Conservation (phyloP, 1,140 invertebrate genomes). For the Aphaenogaster ashmeadi region DNA sequence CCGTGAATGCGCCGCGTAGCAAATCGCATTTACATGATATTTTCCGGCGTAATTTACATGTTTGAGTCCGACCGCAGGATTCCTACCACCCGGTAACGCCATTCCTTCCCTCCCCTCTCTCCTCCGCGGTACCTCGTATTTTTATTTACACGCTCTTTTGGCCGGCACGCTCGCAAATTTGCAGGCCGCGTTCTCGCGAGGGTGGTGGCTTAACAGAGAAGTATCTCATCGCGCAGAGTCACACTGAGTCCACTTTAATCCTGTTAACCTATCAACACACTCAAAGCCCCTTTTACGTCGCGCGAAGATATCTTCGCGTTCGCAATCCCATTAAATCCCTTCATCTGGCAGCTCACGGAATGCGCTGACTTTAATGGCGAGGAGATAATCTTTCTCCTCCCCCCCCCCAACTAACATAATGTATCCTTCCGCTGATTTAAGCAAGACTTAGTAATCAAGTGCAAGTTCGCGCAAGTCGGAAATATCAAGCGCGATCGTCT, state of each 20-base stretch:
- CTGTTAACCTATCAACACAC: constrained; percentile 77
- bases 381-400: constrained; percentile 55
- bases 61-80: constrained; percentile 48
- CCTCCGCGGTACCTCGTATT: background rate
- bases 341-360: constrained; percentile 64
- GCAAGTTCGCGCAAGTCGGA: constrained; percentile 19
- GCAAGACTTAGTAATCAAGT: constrained; percentile 48
- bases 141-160: constrained; percentile 63
- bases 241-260: constrained; percentile 72
- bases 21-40: constrained; percentile 66
- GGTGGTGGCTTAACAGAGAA: constrained; percentile 54
- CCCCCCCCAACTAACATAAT: constrained; percentile 38
- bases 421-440: constrained; percentile 59
- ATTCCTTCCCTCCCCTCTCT: too few species aligned
- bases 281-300: constrained; percentile 69
- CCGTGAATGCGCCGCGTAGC: constrained; percentile 29
- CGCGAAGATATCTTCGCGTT: constrained; percentile 73
- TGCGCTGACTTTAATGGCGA: constrained; percentile 69
- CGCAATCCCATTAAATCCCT: constrained; percentile 75
- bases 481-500: background rate
- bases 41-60: constrained; percentile 62
- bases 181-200: constrained; percentile 35
- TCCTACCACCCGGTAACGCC: background rate
- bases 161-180: constrained; percentile 61
- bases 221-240: constrained; percentile 67